These are phyloP conservation scores for Drosophila stalkeri DNA, from an alignment of 2,888 invertebrate genomes.

Conservation along the genomic window DNA sequence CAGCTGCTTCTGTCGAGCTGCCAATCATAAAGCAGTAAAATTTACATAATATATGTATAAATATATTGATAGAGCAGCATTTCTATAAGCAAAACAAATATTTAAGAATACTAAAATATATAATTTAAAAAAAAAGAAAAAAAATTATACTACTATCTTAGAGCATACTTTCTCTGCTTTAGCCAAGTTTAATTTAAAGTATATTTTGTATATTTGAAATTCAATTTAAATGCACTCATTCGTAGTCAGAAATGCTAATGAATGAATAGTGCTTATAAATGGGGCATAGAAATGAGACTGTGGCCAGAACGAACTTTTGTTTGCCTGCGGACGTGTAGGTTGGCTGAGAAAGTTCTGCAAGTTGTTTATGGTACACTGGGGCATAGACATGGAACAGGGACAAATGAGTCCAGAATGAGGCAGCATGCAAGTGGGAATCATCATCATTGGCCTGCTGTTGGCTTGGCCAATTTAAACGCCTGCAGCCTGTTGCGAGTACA, in stretches of 20 bases:
- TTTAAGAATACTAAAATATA: not conserved
- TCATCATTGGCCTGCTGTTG: constrained; percentile 34
- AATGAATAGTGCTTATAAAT: constrained; percentile 48
- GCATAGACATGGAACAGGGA: constrained; percentile 43
- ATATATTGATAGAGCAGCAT: not conserved
- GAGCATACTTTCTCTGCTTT: too few relatives aligned
- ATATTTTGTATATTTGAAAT: not conserved
- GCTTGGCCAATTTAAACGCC: constrained; percentile 64
- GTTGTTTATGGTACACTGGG: constrained; percentile 68
- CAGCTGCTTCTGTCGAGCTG: not conserved
- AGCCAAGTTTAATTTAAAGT: not conserved
- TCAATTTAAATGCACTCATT: constrained; percentile 27
- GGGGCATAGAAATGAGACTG: constrained; percentile 18
- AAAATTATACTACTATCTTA: too few relatives aligned
- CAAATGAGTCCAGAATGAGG: constrained; percentile 36
- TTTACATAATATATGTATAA: not conserved
- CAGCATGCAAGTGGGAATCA: constrained; percentile 56
- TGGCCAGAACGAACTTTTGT: constrained; percentile 49
- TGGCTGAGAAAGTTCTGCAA: constrained; percentile 6
- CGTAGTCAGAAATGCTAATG: constrained; percentile 31
- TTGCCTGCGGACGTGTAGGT: constrained; percentile 45
- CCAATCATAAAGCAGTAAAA: not conserved
- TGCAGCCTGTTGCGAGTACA: constrained; percentile 69
- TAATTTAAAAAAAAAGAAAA: too few relatives aligned
- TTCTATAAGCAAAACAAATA: not conserved